Evolutionary conservation across 2,797 vertebrate genomes (phyloP).

Genomic region (Catamblyrhynchus diadema): DNA sequence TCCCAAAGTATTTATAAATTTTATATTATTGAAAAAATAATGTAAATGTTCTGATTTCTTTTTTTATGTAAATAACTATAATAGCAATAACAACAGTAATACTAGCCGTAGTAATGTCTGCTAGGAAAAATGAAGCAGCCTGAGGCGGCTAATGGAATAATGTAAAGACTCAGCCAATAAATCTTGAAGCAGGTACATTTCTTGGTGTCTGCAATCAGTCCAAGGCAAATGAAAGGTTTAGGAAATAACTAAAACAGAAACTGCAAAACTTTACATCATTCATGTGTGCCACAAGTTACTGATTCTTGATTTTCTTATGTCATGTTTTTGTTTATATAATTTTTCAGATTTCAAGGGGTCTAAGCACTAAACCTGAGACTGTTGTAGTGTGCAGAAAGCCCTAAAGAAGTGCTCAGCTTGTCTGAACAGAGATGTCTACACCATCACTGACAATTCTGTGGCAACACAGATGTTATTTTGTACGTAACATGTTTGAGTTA

Average conservation of each 20-base stretch:
- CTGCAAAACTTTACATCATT: not conserved
- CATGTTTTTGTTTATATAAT: rapidly evolving
- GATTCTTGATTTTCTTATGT: not conserved
- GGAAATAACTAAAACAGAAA: not conserved
- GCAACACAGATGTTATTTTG: not conserved
- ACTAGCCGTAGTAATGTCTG: not conserved
- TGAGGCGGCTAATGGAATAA: not conserved
- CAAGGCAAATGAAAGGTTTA: not conserved
- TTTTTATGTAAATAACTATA: not conserved
- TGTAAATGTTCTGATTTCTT: not conserved
- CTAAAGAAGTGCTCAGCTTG: not conserved
- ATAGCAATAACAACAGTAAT: not conserved
- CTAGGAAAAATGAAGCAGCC: not conserved
- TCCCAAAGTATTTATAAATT: not conserved
- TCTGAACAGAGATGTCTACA: not conserved
- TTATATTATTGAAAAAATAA: not conserved
- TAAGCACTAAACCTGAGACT: not conserved
- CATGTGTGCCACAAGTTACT: not conserved
- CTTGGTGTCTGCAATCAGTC: not conserved
- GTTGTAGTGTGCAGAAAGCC: not conserved
- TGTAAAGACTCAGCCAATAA: not conserved
- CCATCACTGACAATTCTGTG: not conserved
- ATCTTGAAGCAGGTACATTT: not conserved
- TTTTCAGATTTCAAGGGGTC: not conserved
- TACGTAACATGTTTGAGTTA: not conserved